Evolutionary conservation across 2,888 invertebrate species (phyloP).

Genomic region (Fragum fragum): DNA sequence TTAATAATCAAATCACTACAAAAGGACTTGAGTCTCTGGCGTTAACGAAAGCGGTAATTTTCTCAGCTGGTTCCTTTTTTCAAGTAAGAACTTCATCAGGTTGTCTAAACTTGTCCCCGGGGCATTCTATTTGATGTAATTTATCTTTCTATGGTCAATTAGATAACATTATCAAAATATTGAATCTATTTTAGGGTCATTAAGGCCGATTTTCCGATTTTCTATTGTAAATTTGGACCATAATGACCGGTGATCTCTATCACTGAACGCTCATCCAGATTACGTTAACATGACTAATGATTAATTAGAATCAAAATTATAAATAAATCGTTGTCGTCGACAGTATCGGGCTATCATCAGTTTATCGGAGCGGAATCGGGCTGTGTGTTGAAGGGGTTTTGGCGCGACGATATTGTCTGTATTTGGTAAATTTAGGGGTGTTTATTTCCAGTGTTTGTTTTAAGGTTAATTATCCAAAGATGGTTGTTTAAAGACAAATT

Average conservation of each 20-base stretch:
- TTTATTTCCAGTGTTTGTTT: constrained; percentile 2
- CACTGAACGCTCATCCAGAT: constrained; percentile 46
- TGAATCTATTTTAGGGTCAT: constrained; percentile 65
- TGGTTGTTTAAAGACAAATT: constrained; percentile 7
- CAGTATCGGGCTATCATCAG: constrained; percentile 6
- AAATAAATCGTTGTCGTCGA: constrained; percentile 41
- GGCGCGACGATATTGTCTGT: constrained; percentile 17
- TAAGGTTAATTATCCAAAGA: constrained; percentile 16
- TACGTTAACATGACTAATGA: constrained; percentile 55
- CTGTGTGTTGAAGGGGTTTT: constrained; percentile 11
- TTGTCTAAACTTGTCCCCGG: constrained; percentile 51
- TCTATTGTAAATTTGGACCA: constrained; percentile 43
- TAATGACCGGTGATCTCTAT: constrained; percentile 37
- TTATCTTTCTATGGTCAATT: constrained; percentile 54
- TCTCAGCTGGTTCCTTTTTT: constrained; percentile 33
- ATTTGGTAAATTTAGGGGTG: neutral
- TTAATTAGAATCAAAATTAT: constrained; percentile 62
- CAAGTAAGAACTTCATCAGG: constrained; percentile 24
- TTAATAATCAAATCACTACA: no score
- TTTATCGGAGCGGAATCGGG: constrained; percentile 22
- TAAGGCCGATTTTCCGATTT: constrained; percentile 61
- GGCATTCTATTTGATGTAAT: constrained; percentile 52
- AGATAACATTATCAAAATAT: constrained; percentile 64
- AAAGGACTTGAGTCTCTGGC: no score
- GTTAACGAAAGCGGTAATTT: constrained; percentile 1